Base-by-base conservation (phyloP, 2,888 invertebrate species). In the Adela reaumurella region DNA sequence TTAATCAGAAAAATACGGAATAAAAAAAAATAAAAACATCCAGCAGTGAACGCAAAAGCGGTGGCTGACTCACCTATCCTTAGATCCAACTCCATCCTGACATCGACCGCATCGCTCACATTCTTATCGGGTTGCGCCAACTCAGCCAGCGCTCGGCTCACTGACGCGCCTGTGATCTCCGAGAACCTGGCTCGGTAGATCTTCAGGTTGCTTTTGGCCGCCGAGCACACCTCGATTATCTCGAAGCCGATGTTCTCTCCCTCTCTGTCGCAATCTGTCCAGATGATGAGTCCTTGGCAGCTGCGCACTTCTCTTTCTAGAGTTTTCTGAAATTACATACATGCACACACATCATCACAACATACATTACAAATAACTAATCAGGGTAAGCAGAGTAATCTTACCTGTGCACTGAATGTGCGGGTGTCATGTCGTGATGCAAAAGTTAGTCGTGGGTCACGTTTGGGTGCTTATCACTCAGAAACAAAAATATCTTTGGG, bases 261-360 rank as follows among this genome's bases (percentile, higher is more conserved):
- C 81, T 99, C 99, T 71, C 99, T 86, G 81, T 99, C 99, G 79
- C 99, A 97, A 93, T 99, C 99, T 1, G 99, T 99, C 99, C 99
- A 99, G 57, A 99, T 92, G 17, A 99, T 91, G 3, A 99, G 79
- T 0, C 86, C 86, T 55, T 83, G 74, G 58, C 90, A 90, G 29
- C 69, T 63, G 17, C 80, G 68, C 2, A 87, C 74, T 78, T 90
- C 89, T 57, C 81, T 76, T 65, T 89, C 87, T 57, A 90, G 64
- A 3, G 90, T 89, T 69, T 76, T 83, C 82, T 90, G 60, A 2
- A 76, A 70, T 6, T 24, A n/a, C n/a, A n/a, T 8, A 24, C 24
- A 24, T 4, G 4, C 24, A 24, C 24, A 24, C 24, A 24, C 24
- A 24, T 24, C 8, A n/a, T n/a, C n/a, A n/a, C n/a, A n/a, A n/a